Evolutionary conservation across 1,140 invertebrate species (phyloP).

Genomic region (Anoplolepis gracilipes): DNA sequence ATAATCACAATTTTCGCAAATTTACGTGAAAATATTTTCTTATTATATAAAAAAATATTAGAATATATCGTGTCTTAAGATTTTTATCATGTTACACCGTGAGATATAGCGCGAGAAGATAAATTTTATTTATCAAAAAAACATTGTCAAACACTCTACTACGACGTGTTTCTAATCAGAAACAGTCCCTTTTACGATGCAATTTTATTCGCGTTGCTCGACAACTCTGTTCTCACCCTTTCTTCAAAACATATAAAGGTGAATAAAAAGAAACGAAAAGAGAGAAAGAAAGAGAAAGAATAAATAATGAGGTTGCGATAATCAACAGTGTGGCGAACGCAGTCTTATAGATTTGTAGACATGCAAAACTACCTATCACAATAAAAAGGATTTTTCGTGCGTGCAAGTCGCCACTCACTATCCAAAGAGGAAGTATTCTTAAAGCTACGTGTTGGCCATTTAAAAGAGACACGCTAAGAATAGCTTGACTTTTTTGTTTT

Average conservation of each 20-base stretch:
- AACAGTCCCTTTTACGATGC: not conserved
- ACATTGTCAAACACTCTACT: not conserved
- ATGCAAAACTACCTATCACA: conserved; percentile 41
- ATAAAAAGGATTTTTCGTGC: conserved; percentile 58
- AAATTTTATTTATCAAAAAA: not conserved
- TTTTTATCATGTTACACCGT: conserved; percentile 2
- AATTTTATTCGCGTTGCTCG: conserved; percentile 19
- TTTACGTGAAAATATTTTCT: not conserved
- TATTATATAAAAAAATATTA: not conserved
- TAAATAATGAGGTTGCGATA: conserved; percentile 41
- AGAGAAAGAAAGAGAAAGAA: conserved; percentile 2
- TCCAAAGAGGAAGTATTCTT: conserved; percentile 38
- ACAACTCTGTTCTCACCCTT: conserved; percentile 35
- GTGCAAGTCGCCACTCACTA: conserved; percentile 8
- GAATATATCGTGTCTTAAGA: not conserved
- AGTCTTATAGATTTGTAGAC: conserved; percentile 23
- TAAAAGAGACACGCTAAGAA: conserved; percentile 33
- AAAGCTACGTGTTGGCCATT: conserved; percentile 20
- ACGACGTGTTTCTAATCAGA: conserved; percentile 15
- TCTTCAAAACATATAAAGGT: conserved; percentile 9
- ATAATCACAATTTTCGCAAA: not conserved
- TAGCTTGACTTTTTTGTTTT: conserved; percentile 17
- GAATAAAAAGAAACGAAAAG: not conserved
- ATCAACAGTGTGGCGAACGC: conserved; percentile 17
- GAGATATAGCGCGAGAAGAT: not conserved